Evolutionary conservation across 2,113 vertebrate species (phyloP).

Genomic region (Plestiodon gilberti): DNA sequence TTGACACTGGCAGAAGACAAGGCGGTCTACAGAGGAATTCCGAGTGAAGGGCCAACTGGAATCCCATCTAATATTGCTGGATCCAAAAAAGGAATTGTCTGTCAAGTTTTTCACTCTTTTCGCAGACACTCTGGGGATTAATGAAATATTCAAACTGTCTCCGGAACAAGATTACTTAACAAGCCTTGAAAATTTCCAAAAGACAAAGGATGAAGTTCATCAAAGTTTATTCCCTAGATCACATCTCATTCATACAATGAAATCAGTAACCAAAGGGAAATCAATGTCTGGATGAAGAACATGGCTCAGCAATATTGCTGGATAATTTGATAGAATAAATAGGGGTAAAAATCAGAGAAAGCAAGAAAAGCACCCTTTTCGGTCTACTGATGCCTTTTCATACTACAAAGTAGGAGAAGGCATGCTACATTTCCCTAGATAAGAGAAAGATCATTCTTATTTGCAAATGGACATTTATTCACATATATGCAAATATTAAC

Average conservation of each 20-base stretch:
- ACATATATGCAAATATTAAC: neutral
- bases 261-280: slow-evolving; percentile 49
- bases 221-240: slow-evolving; percentile 39
- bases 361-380: neutral
- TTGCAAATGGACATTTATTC: neutral
- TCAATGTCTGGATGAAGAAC: slow-evolving; percentile 39
- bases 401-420: neutral
- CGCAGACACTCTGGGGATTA: slow-evolving; percentile 13
- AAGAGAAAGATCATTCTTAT: neutral
- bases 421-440: neutral
- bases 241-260: slow-evolving; percentile 31
- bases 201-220: slow-evolving; percentile 34
- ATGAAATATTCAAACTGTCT: slow-evolving; percentile 47
- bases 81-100: neutral
- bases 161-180: slow-evolving; percentile 39
- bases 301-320: slow-evolving; percentile 32
- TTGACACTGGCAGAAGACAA: neutral
- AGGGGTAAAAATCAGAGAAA: neutral
- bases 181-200: slow-evolving; percentile 51
- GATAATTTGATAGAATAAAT: slow-evolving; percentile 31
- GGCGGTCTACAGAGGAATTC: neutral
- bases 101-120: slow-evolving; percentile 31
- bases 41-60: slow-evolving; percentile 22
- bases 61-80: slow-evolving; percentile 26
- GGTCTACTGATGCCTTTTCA: slow-evolving; percentile 10